Base-by-base conservation (phyloP, 2,888 invertebrate genomes). In the Nemotelus nigrinus region DNA sequence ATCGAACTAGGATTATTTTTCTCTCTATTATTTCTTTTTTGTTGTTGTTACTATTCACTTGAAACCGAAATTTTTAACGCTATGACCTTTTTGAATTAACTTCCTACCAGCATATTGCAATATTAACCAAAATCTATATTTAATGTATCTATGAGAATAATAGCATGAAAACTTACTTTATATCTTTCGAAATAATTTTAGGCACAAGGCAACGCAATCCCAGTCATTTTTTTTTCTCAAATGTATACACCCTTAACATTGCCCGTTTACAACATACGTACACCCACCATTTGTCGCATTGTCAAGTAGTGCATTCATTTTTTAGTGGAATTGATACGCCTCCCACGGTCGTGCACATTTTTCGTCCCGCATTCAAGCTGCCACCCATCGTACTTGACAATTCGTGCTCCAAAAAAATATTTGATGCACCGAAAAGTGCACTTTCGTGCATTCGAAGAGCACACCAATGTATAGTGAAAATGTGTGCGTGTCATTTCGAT, bases 391-490 rank as follows among this genome's bases (percentile, higher is more conserved):
- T 43, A 25, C 71, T 44, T 25, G n/a, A 57, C 71, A n/a, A 55
- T 25, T n/a, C 50, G 57, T 25, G 2, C 3, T 39, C 25, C 39
- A 68, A 64, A 25, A 68, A 55, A 57, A 48, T 57, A 60, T 74
- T 60, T 60, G 74, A 74, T 74, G 74, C 74, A 48, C 63, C 74
- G 63, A 74, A 74, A 74, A 74, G 74, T 60, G 74, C 74, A 74
- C 74, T 74, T 74, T 55, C 43, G 55, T 70, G 70, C 70, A 70
- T 70, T 70, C 55, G 70, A 44, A 55, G 70, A 39, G 53, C 70
- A 47, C 43, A 65, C 45, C 53, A 41, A 43, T 55, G 41, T 39
- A 7, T 70, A 25, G 70, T 43, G 43, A 5, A 8, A 25, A 10
- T 70, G 53, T 68, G 68, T 70, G 53, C 47, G 60, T 43, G 60